Conservation (phyloP, 1,140 invertebrate species). For the Apolygus lucorum region DNA sequence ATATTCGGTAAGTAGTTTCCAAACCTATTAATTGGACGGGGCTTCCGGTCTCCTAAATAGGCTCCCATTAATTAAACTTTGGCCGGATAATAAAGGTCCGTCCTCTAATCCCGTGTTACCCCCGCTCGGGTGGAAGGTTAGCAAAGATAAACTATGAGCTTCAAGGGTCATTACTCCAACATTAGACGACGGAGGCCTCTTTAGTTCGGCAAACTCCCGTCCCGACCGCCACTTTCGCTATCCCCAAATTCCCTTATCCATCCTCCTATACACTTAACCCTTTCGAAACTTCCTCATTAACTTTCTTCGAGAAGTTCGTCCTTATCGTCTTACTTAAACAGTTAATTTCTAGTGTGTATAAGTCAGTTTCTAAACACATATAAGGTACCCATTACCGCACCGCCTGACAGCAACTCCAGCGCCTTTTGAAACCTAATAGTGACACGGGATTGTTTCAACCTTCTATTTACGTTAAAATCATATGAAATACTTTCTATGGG, state of each 20-base stretch:
- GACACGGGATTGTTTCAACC: no score
- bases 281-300: background rate
- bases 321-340: no score
- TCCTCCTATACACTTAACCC: background rate
- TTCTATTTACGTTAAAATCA: no score
- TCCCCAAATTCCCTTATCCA: background rate
- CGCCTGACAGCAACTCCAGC: no score
- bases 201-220: background rate
- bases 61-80: constrained; percentile 16
- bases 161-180: constrained; percentile 12
- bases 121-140: background rate
- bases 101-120: background rate
- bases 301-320: background rate
- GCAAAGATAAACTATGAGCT: constrained; percentile 14
- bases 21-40: constrained; percentile 10
- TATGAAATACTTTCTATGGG: no score
- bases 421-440: no score
- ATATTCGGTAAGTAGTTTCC: no score
- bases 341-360: no score
- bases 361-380: no score
- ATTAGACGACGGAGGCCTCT: constrained; percentile 5
- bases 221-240: background rate
- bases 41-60: background rate
- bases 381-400: no score
- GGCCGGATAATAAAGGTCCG: constrained; percentile 3